phyloP scores from a whole-genome alignment of 2,888 invertebrate genomes.

The Pterostichus niger region DNA sequence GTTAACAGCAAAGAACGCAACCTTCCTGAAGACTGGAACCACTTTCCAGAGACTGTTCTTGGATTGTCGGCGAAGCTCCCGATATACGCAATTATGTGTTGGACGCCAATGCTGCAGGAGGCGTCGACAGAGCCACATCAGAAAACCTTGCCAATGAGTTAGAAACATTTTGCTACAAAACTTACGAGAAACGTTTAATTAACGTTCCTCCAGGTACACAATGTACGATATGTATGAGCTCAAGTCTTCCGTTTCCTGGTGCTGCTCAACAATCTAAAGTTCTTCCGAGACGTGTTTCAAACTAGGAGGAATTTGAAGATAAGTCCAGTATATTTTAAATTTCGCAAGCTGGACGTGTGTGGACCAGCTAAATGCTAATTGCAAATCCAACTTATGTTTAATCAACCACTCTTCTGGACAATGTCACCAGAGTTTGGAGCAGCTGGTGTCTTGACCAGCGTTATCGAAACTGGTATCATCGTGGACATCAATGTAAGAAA shows the following conservation, averaged over 20 bases:
- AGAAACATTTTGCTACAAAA: too few relatives aligned
- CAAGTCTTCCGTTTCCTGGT: constrained; percentile 93
- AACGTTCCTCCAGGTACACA: constrained; percentile 78
- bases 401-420: too few relatives aligned
- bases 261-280: constrained; percentile 96
- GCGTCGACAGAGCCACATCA: constrained; percentile 94
- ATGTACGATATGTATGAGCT: constrained; percentile 92
- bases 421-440: too few relatives aligned
- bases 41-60: constrained; percentile 97
- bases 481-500: too few relatives aligned
- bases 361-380: too few relatives aligned
- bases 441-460: too few relatives aligned
- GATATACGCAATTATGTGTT: constrained; percentile 90
- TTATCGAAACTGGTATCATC: too few relatives aligned
- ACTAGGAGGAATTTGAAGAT: constrained; percentile 94
- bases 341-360: constrained; percentile 94
- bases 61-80: constrained; percentile 96
- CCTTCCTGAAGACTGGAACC: constrained; percentile 96
- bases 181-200: too few relatives aligned
- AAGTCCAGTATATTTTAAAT: constrained; percentile 96
- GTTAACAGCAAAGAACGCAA: constrained; percentile 83
- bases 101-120: constrained; percentile 96
- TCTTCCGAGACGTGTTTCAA: constrained; percentile 93
- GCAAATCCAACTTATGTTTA: too few relatives aligned
- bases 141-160: constrained; percentile 91